Evolutionary conservation across 2,797 vertebrate genomes (phyloP).

Genomic region (Centroberyx gerrardi): DNA sequence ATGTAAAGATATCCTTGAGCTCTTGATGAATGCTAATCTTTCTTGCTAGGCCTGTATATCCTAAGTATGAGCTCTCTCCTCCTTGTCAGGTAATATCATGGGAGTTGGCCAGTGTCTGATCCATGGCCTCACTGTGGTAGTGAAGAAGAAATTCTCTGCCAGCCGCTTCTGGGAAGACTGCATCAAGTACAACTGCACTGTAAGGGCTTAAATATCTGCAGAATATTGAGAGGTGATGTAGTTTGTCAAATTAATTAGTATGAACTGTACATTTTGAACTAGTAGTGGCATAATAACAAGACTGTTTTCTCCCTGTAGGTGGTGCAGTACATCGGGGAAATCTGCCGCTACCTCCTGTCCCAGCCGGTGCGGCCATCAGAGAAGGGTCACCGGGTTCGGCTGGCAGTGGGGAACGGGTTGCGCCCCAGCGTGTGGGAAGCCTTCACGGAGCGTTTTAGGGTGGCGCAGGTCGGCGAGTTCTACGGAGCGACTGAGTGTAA

Average conservation of each 20-base stretch:
- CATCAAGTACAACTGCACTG: slow-evolving; percentile 93
- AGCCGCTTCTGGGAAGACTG: slow-evolving; percentile 98
- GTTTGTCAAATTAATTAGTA: slow-evolving; percentile 31
- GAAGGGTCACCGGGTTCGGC: slow-evolving; percentile 86
- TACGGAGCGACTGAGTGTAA: slow-evolving; percentile 97
- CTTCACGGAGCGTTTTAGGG: slow-evolving; percentile 89
- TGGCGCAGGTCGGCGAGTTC: slow-evolving; percentile 93
- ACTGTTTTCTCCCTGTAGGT: slow-evolving; percentile 78
- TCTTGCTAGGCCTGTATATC: slow-evolving; percentile 7
- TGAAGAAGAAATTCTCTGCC: slow-evolving; percentile 95
- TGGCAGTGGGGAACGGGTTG: slow-evolving; percentile 93
- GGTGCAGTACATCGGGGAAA: slow-evolving; percentile 96
- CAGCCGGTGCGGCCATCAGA: slow-evolving; percentile 89
- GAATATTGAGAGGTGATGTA: slow-evolving; percentile 6
- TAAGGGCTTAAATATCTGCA: slow-evolving; percentile 74
- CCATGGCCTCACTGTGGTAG: slow-evolving; percentile 93
- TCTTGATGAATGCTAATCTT: slow-evolving; percentile 10
- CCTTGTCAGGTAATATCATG: slow-evolving; percentile 92
- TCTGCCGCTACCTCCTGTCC: slow-evolving; percentile 93
- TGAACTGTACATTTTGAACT: slow-evolving; percentile 17
- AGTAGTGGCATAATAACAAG: neutral
- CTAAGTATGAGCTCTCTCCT: slow-evolving; percentile 16
- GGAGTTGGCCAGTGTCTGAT: slow-evolving; percentile 94
- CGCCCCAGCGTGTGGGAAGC: slow-evolving; percentile 94
- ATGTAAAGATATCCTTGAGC: slow-evolving; percentile 8